Evolutionary conservation across 2,113 vertebrate species (phyloP), one percentile per base, ranked within the genome.

Genomic region (Triplophysa tibetana): DNA sequence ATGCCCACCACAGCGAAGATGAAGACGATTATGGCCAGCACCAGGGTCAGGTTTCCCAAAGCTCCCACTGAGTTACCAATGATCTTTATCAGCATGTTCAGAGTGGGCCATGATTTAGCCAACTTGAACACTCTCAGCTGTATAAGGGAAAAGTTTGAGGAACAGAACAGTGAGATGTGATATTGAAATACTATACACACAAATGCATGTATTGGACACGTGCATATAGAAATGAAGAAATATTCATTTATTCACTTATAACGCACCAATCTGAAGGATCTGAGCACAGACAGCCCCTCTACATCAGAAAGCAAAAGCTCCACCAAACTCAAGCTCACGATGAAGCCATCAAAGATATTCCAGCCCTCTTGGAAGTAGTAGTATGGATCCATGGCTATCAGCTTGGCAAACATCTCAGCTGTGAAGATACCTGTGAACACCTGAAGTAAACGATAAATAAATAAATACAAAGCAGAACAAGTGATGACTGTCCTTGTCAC

Each of bases 11-110:
- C 98, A 0, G 98, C 98, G n/a, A 99, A 99, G 93, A 99, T 99
- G 93, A 99, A 99, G 84, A 99, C 98, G 10, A 99, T 99, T 88
- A 99, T 99, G 92, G 98, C 98, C 88, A 99, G 88, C 89, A 99
- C 98, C 90, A 99, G 90, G 83, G 98, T 99, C 93, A 99, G 88
- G 89, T 99, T 99, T 77, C 98, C 98, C 91, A 99, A 87, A 85
- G 98, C 97, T 16, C 98, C 98, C 81, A 99, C 98, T 0, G 98
- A 99, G 89, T 99, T 99, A 9, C 97, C 97, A 33, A 99, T 99
- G 92, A 99, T 99, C 92, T 99, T 99, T 86, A 99, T 99, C 90
- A 99, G 91, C 97, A 99, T 99, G 93, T 99, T 99, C 86, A 99
- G 92, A 17, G 98, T 99, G 73, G 98, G 98, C 98, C 98, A 99